A percentile compares a stretch with the other conserved stretches of the same genome.
These are phyloP conservation scores for Bungarus multicinctus DNA, from an alignment of 2,113 vertebrate genomes.

Conservation along the genomic window DNA sequence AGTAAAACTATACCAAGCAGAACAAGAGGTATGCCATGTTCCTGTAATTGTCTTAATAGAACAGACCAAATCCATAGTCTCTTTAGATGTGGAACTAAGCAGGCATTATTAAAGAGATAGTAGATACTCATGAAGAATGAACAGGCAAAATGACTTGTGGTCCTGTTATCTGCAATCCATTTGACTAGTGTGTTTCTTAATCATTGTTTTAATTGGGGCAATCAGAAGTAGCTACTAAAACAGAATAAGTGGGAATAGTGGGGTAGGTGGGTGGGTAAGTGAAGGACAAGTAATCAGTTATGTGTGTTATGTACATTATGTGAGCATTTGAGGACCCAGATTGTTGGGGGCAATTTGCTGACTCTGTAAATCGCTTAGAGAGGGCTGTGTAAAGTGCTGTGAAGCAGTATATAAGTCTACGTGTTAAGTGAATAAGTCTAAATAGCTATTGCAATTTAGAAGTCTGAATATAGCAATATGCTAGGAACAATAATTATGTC, in stretches of 20 bases:
- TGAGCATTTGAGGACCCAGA: not conserved
- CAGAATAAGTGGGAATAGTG: not conserved
- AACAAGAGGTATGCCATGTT: conserved; percentile 83
- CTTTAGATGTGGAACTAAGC: not conserved
- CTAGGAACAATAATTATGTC: not conserved
- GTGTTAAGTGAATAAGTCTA: too few species aligned
- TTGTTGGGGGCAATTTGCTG: too few species aligned
- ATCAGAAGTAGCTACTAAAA: not conserved
- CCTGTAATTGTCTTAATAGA: conserved; percentile 6
- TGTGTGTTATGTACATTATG: not conserved
- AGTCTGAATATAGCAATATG: not conserved
- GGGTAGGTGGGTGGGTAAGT: not conserved
- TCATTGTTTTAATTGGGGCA: not conserved
- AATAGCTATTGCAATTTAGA: not conserved
- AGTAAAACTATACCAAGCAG: conserved; percentile 89
- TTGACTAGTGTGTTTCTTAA: not conserved
- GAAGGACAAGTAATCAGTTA: not conserved
- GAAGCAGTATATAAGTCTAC: too few species aligned
- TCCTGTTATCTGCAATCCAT: not conserved
- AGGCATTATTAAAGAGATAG: not conserved
- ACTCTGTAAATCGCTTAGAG: too few species aligned
- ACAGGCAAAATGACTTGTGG: not conserved
- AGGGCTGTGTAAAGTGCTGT: too few species aligned
- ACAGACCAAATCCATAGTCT: not conserved
- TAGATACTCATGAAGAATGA: not conserved